These are phyloP conservation scores for Urosaurus nigricauda DNA, from an alignment of 2,797 vertebrate species.

Conservation along the genomic window DNA sequence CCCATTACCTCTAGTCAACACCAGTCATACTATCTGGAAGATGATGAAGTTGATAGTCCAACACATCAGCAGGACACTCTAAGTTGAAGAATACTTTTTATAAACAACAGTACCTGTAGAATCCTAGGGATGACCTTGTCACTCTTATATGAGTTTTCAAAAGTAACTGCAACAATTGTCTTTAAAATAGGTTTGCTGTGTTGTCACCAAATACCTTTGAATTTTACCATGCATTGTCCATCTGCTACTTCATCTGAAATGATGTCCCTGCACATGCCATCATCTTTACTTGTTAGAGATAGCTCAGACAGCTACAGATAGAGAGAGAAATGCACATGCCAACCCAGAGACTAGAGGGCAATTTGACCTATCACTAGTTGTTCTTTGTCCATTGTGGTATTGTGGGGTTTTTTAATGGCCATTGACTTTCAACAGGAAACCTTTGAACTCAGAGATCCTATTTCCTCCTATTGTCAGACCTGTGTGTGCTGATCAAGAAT, in stretches of 20 bases:
- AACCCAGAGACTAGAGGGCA: background rate
- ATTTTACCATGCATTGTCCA: background rate
- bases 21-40: background rate
- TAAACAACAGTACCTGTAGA: background rate
- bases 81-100: background rate
- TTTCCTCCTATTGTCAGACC: slow-evolving; percentile 1
- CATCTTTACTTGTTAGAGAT: slow-evolving; percentile 4
- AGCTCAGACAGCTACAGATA: background rate
- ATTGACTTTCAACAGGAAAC: slow-evolving; percentile 18
- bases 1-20: background rate
- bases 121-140: background rate
- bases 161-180: background rate
- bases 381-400: background rate
- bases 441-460: background rate
- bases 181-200: background rate
- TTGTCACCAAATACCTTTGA: background rate
- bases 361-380: background rate
- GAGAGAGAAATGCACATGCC: background rate
- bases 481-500: background rate
- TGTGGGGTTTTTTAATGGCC: background rate
- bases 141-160: background rate
- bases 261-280: background rate
- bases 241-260: background rate
- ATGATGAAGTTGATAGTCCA: background rate
- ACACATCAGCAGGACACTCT: background rate